Evolutionary conservation across 2,888 invertebrate species (phyloP).

Genomic region (Oxystoma pomonae): DNA sequence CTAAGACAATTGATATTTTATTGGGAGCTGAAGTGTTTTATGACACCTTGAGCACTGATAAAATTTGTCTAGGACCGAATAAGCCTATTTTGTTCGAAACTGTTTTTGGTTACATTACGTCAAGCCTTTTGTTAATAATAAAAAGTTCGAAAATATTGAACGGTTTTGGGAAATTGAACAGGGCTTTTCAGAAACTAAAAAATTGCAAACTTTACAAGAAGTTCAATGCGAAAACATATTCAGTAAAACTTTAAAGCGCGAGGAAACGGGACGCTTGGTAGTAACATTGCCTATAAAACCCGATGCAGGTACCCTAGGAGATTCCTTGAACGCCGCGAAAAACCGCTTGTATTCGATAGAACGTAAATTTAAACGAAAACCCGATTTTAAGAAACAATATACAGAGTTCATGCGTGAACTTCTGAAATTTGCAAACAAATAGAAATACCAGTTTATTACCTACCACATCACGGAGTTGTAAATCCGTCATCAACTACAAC

Average conservation of each 20-base stretch:
- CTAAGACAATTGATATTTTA: too few relatives aligned
- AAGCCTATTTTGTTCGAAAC: too few relatives aligned
- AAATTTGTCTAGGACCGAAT: too few relatives aligned
- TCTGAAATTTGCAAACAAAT: too few relatives aligned
- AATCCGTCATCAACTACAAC: slow-evolving; percentile 9
- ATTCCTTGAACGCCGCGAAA: slow-evolving; percentile 9
- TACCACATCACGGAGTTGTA: slow-evolving; percentile 10
- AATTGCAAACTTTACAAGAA: slow-evolving; percentile 10
- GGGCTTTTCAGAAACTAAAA: neutral
- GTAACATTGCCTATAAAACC: too few relatives aligned
- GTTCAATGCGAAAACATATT: slow-evolving; percentile 12
- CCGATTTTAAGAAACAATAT: neutral
- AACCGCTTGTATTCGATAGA: slow-evolving; percentile 11
- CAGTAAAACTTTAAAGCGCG: slow-evolving; percentile 2
- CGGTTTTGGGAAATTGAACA: slow-evolving; percentile 12
- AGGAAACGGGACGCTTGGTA: too few relatives aligned
- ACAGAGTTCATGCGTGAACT: slow-evolving; percentile 7
- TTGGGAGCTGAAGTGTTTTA: too few relatives aligned
- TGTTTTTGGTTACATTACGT: neutral
- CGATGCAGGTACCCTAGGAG: neutral
- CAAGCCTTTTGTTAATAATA: neutral
- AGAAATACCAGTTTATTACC: too few relatives aligned
- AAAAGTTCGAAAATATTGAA: slow-evolving; percentile 3
- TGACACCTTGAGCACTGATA: too few relatives aligned
- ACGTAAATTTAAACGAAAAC: slow-evolving; percentile 5